phyloP scores from a whole-genome alignment of 1,140 invertebrate species.

The Drosophila equinoxialis region DNA sequence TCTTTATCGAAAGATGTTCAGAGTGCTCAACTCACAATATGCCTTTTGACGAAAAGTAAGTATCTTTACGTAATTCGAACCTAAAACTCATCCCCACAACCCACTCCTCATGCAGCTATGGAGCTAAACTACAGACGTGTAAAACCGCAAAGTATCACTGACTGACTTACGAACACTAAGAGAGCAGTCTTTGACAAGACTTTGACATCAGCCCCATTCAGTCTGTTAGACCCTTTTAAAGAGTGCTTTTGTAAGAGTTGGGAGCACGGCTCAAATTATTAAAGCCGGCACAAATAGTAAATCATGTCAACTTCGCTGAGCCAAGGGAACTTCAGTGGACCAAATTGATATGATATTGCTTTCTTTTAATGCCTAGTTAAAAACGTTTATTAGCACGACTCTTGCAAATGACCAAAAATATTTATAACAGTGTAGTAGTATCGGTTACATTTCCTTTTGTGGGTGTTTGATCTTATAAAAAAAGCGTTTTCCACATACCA shows the following conservation, averaged over 20 bases:
- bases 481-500: slow-evolving; percentile 56
- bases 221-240: slow-evolving; percentile 29
- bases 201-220: slow-evolving; percentile 61
- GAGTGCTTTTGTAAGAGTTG: slow-evolving; percentile 36
- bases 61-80: slow-evolving; percentile 60
- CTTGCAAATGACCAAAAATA: too few species aligned
- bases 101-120: slow-evolving; percentile 42
- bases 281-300: slow-evolving; percentile 4
- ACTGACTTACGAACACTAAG: slow-evolving; percentile 24
- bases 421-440: too few species aligned
- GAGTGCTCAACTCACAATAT: slow-evolving; percentile 95
- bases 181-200: slow-evolving; percentile 40
- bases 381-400: too few species aligned
- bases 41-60: slow-evolving; percentile 92
- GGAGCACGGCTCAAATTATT: slow-evolving; percentile 66
- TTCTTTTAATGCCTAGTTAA: too few species aligned
- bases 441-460: too few species aligned
- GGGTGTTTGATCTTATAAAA: too few species aligned
- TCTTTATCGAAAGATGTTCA: slow-evolving; percentile 98
- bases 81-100: too few species aligned
- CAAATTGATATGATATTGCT: too few species aligned
- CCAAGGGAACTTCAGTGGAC: too few species aligned
- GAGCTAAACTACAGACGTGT: slow-evolving; percentile 60
- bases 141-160: slow-evolving; percentile 73
- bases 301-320: too few species aligned